phyloP scores from a whole-genome alignment of 64 coral and sea anemone genomes.

The Dendrophyllia cribrosa region DNA sequence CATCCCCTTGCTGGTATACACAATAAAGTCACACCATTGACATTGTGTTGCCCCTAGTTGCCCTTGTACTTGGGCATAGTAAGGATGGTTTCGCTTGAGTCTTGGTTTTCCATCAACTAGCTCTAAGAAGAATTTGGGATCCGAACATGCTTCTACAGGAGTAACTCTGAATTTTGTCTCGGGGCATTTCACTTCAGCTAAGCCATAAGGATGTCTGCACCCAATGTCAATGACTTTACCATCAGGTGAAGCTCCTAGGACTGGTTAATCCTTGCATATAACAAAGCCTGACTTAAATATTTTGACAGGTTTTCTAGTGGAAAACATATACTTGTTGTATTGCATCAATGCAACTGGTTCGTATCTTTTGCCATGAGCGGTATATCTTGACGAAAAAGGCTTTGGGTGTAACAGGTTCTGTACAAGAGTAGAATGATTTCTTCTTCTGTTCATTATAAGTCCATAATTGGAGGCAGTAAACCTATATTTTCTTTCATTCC shows the following conservation, averaged over 20 bases:
- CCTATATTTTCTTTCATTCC: too few relatives aligned
- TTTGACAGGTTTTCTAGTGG: not conserved
- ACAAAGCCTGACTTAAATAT: slow-evolving; percentile 24
- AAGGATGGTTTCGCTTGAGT: slow-evolving; percentile 20
- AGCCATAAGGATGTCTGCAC: too few relatives aligned
- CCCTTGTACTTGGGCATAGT: slow-evolving; percentile 39
- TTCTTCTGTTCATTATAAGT: too few relatives aligned
- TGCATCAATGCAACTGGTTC: too few relatives aligned
- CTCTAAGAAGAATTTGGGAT: not conserved
- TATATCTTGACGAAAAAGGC: too few relatives aligned
- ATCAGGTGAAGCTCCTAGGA: slow-evolving; percentile 45
- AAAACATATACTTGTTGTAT: too few relatives aligned
- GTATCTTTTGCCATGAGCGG: too few relatives aligned
- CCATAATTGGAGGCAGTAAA: too few relatives aligned
- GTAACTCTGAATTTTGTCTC: slow-evolving; percentile 23
- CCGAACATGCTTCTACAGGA: slow-evolving; percentile 44
- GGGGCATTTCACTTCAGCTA: slow-evolving; percentile 50
- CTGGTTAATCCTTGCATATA: not conserved
- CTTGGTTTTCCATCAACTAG: not conserved
- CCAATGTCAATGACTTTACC: too few relatives aligned
- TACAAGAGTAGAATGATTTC: too few relatives aligned
- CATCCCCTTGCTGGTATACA: slow-evolving; percentile 30
- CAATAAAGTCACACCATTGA: slow-evolving; percentile 44
- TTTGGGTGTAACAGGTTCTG: too few relatives aligned
- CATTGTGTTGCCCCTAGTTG: not conserved